These are phyloP conservation scores for Abrostola tripartita DNA, from an alignment of 2,888 invertebrate species.

Conservation along the genomic window DNA sequence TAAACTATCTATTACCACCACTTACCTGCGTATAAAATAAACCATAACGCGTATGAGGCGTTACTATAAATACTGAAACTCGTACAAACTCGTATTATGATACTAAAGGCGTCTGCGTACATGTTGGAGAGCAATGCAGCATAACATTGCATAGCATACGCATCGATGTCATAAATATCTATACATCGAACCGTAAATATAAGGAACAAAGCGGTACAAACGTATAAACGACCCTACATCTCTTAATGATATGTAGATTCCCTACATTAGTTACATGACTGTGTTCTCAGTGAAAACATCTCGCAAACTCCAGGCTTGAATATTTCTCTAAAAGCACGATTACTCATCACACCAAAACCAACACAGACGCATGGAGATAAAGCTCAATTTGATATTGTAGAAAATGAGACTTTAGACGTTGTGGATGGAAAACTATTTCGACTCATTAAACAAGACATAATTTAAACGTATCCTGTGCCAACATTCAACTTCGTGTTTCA, in stretches of 20 bases:
- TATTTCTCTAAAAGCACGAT: slow-evolving; percentile 43
- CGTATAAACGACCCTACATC: slow-evolving; percentile 85
- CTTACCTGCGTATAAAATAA: slow-evolving; percentile 47
- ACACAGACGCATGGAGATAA: slow-evolving; percentile 18
- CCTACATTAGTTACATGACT: slow-evolving; percentile 87
- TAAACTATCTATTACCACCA: slow-evolving; percentile 46
- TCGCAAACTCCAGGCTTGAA: slow-evolving; percentile 69
- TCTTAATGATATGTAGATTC: slow-evolving; percentile 89
- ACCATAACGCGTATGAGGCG: slow-evolving; percentile 50
- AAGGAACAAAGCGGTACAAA: slow-evolving; percentile 87
- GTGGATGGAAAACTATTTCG: slow-evolving; percentile 61
- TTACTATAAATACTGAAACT: slow-evolving; percentile 47
- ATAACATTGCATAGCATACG: slow-evolving; percentile 69
- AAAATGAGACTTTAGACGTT: slow-evolving; percentile 54
- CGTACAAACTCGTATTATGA: slow-evolving; percentile 58
- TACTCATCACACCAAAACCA: slow-evolving; percentile 56
- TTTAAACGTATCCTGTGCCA: slow-evolving; percentile 73
- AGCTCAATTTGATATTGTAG: slow-evolving; percentile 39
- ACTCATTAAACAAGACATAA: slow-evolving; percentile 88
- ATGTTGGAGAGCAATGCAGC: slow-evolving; percentile 70
- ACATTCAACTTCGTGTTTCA: slow-evolving; percentile 68
- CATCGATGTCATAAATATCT: slow-evolving; percentile 84
- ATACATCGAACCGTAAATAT: slow-evolving; percentile 82
- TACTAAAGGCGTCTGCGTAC: slow-evolving; percentile 80
- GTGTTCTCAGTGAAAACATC: slow-evolving; percentile 87